Conservation (phyloP, 2,113 vertebrate species). For the Eclectus roratus region DNA sequence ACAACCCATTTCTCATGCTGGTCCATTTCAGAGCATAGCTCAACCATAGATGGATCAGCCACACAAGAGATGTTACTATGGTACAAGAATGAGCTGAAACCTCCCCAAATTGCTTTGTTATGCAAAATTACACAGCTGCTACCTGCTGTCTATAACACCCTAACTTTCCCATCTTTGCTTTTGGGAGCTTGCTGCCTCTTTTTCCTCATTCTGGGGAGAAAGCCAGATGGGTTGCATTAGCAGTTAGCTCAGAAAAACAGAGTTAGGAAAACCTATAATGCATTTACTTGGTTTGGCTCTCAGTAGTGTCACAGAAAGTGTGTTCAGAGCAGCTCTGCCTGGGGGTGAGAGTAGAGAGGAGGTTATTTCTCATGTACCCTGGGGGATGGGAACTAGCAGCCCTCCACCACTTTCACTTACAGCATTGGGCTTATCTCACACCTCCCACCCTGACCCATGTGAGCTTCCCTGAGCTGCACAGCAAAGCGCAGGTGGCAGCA, state of each 20-base stretch:
- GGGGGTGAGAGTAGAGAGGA: neutral
- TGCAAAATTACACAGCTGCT: neutral
- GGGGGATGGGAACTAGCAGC: neutral
- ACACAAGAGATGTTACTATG: accelerated
- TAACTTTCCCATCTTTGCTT: neutral
- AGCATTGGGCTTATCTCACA: neutral
- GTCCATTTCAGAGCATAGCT: neutral
- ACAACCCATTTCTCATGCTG: accelerated
- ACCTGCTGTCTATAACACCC: neutral
- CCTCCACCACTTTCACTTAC: neutral
- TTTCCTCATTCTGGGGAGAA: neutral
- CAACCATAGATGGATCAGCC: neutral
- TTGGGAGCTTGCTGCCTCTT: neutral
- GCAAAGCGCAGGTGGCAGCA: neutral
- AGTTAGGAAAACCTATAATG: neutral
- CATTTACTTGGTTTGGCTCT: neutral
- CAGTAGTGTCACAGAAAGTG: accelerated
- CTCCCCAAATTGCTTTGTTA: neutral
- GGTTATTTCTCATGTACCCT: no score
- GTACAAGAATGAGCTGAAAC: neutral
- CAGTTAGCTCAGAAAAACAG: neutral
- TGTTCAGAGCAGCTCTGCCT: neutral
- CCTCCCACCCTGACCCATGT: accelerated
- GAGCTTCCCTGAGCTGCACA: neutral
- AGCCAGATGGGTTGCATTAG: neutral